Percentiles rank a stretch among this genome's conserved stretches.
Evolutionary conservation across 2,888 invertebrate genomes (phyloP).

Genomic region (Julus scanicus): DNA sequence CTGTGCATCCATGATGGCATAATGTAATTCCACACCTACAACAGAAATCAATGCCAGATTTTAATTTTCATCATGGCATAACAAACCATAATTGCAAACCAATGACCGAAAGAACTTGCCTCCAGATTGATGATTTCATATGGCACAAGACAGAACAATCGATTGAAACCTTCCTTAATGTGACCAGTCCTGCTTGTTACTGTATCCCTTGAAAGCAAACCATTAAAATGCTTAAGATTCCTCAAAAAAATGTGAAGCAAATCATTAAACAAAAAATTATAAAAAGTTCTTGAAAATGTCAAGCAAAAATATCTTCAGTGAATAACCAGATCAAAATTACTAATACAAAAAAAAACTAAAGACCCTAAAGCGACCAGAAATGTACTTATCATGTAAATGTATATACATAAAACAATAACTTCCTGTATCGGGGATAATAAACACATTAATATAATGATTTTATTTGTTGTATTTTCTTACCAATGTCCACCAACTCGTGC

Average conservation of each 20-base stretch:
- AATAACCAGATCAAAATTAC: too few relatives aligned
- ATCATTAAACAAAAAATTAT: too few relatives aligned
- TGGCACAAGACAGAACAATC: slow-evolving; percentile 94
- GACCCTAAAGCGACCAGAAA: too few relatives aligned
- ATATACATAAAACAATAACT: too few relatives aligned
- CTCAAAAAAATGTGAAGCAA: too few relatives aligned
- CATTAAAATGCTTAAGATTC: background rate
- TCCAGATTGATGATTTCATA: slow-evolving; percentile 97
- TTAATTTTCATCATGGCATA: slow-evolving; percentile 15
- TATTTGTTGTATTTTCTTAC: slow-evolving; percentile 65
- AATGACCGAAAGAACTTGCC: slow-evolving; percentile 68
- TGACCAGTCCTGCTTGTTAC: slow-evolving; percentile 84
- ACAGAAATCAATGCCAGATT: slow-evolving; percentile 31
- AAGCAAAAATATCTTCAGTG: too few relatives aligned
- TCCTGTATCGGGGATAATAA: too few relatives aligned
- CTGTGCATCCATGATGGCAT: slow-evolving; percentile 99
- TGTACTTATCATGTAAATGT: too few relatives aligned
- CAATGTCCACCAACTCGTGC: slow-evolving; percentile 96
- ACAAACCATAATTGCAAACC: background rate
- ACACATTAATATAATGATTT: too few relatives aligned
- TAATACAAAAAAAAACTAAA: too few relatives aligned
- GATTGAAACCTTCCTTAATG: slow-evolving; percentile 92
- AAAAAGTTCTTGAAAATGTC: too few relatives aligned
- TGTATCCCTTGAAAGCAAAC: slow-evolving; percentile 74
- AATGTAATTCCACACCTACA: slow-evolving; percentile 87